Conservation (phyloP, 2,888 invertebrate genomes). For the Dyspetes luteomarginatus region DNA sequence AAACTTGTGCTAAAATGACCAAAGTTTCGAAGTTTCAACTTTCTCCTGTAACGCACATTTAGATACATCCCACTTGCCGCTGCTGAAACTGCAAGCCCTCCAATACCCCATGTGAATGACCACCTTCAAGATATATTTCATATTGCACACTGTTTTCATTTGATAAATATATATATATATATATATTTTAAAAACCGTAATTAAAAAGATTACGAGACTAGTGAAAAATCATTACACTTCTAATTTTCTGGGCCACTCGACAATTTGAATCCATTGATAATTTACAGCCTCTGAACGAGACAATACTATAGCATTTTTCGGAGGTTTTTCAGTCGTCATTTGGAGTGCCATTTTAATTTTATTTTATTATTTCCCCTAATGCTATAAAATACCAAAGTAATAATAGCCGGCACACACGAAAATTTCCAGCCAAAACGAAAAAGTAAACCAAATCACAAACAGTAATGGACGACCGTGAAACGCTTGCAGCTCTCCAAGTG, state of each 20-base stretch:
- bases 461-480: background rate
- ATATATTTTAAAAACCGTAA: background rate
- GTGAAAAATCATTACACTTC: constrained; percentile 86
- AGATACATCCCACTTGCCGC: constrained; percentile 85
- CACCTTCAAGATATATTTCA: constrained; percentile 82
- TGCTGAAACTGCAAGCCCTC: constrained; percentile 84
- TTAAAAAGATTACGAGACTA: constrained; percentile 56
- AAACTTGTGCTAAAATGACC: constrained; percentile 87
- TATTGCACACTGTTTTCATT: constrained; percentile 37
- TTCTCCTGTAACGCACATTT: constrained; percentile 87
- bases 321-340: constrained; percentile 81
- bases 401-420: too few species aligned
- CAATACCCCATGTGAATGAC: constrained; percentile 84
- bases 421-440: too few species aligned
- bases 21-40: constrained; percentile 86
- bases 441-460: too few species aligned
- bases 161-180: background rate
- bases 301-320: constrained; percentile 86
- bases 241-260: constrained; percentile 85
- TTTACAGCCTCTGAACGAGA: constrained; percentile 85
- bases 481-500: background rate
- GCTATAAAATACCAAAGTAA: too few species aligned
- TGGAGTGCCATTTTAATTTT: constrained; percentile 53
- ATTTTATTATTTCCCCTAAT: too few species aligned
- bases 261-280: constrained; percentile 86